phyloP scores from a whole-genome alignment of 1,140 invertebrate species.

The Drosophila sucinea region DNA sequence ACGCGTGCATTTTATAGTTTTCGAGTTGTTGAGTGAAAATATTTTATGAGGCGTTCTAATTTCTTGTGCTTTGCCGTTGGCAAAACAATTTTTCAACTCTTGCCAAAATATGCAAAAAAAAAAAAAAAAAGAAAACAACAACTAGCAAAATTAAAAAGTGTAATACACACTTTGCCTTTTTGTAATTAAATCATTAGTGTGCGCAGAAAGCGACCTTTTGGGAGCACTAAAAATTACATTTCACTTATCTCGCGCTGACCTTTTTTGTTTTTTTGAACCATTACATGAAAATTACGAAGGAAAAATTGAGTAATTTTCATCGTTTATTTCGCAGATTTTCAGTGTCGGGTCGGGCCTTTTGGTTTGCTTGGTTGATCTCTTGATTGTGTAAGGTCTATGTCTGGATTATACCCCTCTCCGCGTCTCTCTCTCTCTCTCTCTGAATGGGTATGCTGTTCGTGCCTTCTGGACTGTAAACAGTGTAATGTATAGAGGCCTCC shows the following conservation, averaged over 20 bases:
- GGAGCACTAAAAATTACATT: constrained; percentile 49
- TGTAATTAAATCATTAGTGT: constrained; percentile 69
- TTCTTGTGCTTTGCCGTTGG: constrained; percentile 4
- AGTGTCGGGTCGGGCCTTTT: constrained; percentile 55
- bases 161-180: constrained; percentile 27
- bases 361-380: constrained; percentile 65
- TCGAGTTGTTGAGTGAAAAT: constrained; percentile 51
- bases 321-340: constrained; percentile 59
- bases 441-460: constrained; percentile 46
- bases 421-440: constrained; percentile 15
- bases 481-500: constrained; percentile 28
- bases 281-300: constrained; percentile 45
- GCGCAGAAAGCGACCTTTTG: constrained; percentile 73
- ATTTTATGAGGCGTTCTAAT: constrained; percentile 50
- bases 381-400: constrained; percentile 67
- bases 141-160: not conserved
- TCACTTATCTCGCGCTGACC: constrained; percentile 60
- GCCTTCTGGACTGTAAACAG: constrained; percentile 76
- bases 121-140: too few relatives aligned
- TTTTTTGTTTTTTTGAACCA: constrained; percentile 29
- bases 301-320: constrained; percentile 72
- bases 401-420: constrained; percentile 33
- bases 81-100: constrained; percentile 6
- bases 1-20: constrained; percentile 76
- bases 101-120: not conserved